Conservation (phyloP, 2,113 vertebrate species). For the Hippopotamus amphibius region DNA sequence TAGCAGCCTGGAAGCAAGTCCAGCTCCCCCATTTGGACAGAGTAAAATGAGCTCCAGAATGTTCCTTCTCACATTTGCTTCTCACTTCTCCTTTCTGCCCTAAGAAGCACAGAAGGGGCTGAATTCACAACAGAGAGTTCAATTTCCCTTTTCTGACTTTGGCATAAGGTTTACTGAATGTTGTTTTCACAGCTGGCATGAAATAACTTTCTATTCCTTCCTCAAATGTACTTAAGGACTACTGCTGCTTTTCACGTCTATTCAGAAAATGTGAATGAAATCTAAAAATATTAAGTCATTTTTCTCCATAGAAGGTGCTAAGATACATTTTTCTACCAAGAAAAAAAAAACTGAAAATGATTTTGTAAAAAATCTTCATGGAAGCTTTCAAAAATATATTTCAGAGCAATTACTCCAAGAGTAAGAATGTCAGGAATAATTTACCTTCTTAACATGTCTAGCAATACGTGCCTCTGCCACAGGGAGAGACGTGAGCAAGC, state of each 20-base stretch:
- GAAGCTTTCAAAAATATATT: neutral
- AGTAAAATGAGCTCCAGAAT: neutral
- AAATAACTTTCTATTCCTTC: slow-evolving; percentile 28
- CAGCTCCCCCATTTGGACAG: neutral
- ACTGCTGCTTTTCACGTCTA: neutral
- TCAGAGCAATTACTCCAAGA: neutral
- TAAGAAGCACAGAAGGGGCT: neutral
- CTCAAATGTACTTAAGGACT: neutral
- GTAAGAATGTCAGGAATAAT: neutral
- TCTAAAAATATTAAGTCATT: neutral
- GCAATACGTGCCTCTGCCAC: neutral
- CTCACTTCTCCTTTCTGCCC: neutral
- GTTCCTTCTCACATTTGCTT: neutral
- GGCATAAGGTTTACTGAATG: neutral
- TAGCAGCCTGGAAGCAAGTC: neutral
- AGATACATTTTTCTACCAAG: neutral
- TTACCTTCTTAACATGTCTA: neutral
- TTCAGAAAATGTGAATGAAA: neutral
- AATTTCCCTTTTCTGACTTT: neutral
- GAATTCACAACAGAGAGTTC: neutral
- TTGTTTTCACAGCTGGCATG: slow-evolving; percentile 20
- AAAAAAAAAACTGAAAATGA: neutral
- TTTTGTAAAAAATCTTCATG: neutral
- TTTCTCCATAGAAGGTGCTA: slow-evolving; percentile 4
- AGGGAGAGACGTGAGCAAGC: neutral